Evolutionary conservation across 1,140 invertebrate species (phyloP), one percentile per base, ranked within the genome.

Genomic region (Berghia stephanieae): DNA sequence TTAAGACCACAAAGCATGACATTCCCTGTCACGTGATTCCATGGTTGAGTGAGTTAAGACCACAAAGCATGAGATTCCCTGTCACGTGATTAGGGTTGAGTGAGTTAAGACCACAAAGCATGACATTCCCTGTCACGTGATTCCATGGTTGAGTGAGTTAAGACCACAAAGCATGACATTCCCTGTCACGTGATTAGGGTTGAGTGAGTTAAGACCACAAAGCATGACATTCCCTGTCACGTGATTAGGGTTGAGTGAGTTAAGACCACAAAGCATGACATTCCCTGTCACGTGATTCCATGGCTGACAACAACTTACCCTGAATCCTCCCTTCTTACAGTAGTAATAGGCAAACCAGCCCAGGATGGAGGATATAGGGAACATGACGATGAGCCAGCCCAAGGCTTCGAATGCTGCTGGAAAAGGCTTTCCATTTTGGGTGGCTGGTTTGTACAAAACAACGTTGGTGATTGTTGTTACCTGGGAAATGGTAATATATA

Each of bases 381-480:
- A 85, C 18, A 90, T 78, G 2, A 87, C 88, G 68, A 96, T 90
- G 2, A 92, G 87, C 94, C 94, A 95, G 6, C 94, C 94, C n/a
- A 94, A 91, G 0, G 92, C 91, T 83, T 94, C 93, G 0, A 94
- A 94, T 93, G 94, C 95, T 80, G 91, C 88, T 0, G 94, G 94
- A 86, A 95, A 95, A 5, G 93, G 91, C 81, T 93, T 94, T 27
- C 79, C 81, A 75, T 85, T 81, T 5, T 82, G 79, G 8, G 80
- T 80, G 21, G 85, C 86, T 40, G 84, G 81, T 69, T 84, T 93
- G 85, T 95, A 95, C 82, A 95, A 93, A 27, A 95, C 91, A 92
- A 94, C 94, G 83, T 95, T 95, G 88, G 95, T 94, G 69, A 94
- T 92, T 27, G 95, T 89, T 38, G 95, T 95, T 75, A 94, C 93